Base-by-base conservation (phyloP, 2,797 vertebrate species). In the Mormyrops attenuatus region DNA sequence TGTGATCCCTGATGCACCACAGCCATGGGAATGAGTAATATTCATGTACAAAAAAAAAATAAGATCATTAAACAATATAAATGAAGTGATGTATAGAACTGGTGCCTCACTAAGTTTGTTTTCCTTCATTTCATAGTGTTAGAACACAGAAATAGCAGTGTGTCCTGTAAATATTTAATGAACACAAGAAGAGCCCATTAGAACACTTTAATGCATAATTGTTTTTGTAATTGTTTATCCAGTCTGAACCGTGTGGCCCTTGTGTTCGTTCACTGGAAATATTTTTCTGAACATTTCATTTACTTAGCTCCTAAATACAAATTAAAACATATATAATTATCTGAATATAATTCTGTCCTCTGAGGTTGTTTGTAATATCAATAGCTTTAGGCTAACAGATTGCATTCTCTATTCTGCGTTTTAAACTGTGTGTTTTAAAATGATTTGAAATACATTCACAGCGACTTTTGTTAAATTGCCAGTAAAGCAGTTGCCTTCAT, bases 281-380 rank as follows among this genome's bases (percentile, higher is more conserved):
- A 80, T 80, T 80, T 80, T 80, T 80, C 38, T 41, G 38, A 80
- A 80, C 73, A 80, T 80, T 80, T 80, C 38, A 80, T n/a, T 80
- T 9, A 41, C 17, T 80, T 44, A 80, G 30, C 17, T 44, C 73
- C 30, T 80, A 73, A 73, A 73, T 38, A 73, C 66, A 73, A 73
- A 73, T 73, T 73, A 44, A 80, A 80, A 41, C 73, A 44, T 80
- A 80, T 44, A 80, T 44, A 80, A 80, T 41, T 41, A 80, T 80
- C 17, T n/a, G 38, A 80, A 80, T 80, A 80, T 41, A 80, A 80
- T 44, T 44, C 34, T 44, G 20, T 80, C 5, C 73, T 44, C 15
- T 41, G 73, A 80, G 73, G 73, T 41, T 44, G 41, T 80, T 41
- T 44, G 73, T 80, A 80, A 80, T 80, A 80, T 38, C 66, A 73